Evolutionary conservation across 2,888 invertebrate species (phyloP).

Genomic region (Lymantria monacha): DNA sequence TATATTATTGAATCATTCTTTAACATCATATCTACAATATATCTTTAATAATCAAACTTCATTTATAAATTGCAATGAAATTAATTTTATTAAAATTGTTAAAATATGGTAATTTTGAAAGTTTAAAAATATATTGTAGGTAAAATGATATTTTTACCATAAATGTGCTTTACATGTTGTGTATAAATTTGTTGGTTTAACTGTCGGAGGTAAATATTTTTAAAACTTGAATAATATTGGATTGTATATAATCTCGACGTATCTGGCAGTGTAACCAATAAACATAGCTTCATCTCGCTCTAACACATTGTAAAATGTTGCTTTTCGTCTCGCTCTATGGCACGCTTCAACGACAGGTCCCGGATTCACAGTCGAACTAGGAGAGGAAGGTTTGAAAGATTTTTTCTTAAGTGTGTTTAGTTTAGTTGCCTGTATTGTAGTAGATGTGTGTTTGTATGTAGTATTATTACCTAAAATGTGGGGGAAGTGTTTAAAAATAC

Average conservation of each 20-base stretch:
- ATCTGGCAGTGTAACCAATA: constrained; percentile 27
- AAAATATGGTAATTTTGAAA: not conserved
- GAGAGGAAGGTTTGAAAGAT: constrained; percentile 76
- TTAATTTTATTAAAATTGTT: no score
- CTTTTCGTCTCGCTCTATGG: constrained; percentile 76
- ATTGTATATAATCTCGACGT: not conserved
- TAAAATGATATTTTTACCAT: constrained; percentile 6
- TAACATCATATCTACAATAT: no score
- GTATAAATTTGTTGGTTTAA: constrained; percentile 16
- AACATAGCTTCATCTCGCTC: constrained; percentile 64
- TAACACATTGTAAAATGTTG: constrained; percentile 77
- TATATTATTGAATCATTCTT: no score
- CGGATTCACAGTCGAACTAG: constrained; percentile 76
- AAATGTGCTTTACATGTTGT: constrained; percentile 31
- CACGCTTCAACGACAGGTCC: constrained; percentile 72
- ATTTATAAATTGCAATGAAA: no score
- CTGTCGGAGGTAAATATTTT: not conserved
- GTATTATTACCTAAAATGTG: not conserved
- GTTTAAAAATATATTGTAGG: constrained; percentile 10
- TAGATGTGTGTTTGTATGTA: constrained; percentile 2
- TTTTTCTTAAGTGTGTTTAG: constrained; percentile 46
- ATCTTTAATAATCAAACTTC: no score
- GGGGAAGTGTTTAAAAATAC: not conserved
- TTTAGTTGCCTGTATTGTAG: constrained; percentile 31
- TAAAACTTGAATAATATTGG: not conserved